Evolutionary conservation across 2,888 invertebrate genomes (phyloP).

Genomic region (Osedax frankpressi): DNA sequence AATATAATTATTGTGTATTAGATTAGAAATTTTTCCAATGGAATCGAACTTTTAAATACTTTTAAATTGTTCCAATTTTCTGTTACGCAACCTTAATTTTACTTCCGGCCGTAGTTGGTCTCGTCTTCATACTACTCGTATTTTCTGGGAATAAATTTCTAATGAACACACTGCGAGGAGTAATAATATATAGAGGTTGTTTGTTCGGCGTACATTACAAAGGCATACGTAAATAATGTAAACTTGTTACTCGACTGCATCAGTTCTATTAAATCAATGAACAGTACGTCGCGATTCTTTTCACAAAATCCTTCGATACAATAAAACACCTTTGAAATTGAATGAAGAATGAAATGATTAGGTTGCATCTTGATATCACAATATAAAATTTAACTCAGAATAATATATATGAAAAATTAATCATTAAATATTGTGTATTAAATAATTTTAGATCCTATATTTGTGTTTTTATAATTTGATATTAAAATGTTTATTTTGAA

Average conservation of each 20-base stretch:
- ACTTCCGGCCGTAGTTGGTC: constrained; percentile 57
- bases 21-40: too few species aligned
- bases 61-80: too few species aligned
- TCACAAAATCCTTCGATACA: constrained; percentile 58
- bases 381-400: too few species aligned
- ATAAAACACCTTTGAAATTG: constrained; percentile 49
- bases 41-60: too few species aligned
- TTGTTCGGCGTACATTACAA: neutral
- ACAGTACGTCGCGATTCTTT: constrained; percentile 57
- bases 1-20: too few species aligned
- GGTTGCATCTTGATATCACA: too few species aligned
- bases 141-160: constrained; percentile 54
- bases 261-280: constrained; percentile 55
- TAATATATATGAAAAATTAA: too few species aligned
- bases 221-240: constrained; percentile 28
- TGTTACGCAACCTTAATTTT: constrained; percentile 57
- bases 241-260: constrained; percentile 56
- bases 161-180: constrained; percentile 51
- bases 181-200: neutral
- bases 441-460: too few species aligned
- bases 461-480: too few species aligned
- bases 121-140: constrained; percentile 48
- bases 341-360: too few species aligned
- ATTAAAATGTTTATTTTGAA: too few species aligned
- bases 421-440: too few species aligned